Conservation (phyloP, 2,113 vertebrate genomes). For the Stigmatopora argus region DNA sequence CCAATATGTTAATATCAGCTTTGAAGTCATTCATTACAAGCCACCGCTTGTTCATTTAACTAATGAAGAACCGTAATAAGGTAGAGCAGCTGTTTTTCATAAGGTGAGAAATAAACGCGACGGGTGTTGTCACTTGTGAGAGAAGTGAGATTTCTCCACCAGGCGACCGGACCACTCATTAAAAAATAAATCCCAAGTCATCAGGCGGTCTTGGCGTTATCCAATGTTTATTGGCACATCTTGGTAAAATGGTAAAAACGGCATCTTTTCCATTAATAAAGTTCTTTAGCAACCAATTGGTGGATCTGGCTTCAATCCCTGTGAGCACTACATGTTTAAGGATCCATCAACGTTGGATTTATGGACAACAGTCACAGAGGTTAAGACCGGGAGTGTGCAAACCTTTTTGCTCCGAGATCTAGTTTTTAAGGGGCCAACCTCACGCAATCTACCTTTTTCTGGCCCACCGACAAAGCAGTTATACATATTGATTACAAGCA, state of each 20-base stretch:
- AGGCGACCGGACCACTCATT: neutral
- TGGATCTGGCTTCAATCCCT: neutral
- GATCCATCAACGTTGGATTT: conserved; percentile 40
- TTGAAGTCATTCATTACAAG: no score
- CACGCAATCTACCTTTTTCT: no score
- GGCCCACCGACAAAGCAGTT: no score
- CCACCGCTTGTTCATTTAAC: neutral
- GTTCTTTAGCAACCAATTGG: conserved; percentile 30
- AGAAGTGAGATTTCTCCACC: conserved; percentile 4
- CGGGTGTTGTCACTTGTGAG: conserved; percentile 12
- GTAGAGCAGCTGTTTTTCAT: neutral
- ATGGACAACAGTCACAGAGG: neutral
- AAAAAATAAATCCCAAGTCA: conserved; percentile 8
- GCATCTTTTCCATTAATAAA: conserved; percentile 6
- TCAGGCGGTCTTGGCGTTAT: conserved; percentile 8
- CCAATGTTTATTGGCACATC: neutral
- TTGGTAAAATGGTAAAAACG: neutral
- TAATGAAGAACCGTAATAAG: neutral
- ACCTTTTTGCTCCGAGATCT: no score
- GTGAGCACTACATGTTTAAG: conserved; percentile 10
- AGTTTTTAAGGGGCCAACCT: no score
- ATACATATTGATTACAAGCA: no score
- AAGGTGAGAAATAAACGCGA: neutral
- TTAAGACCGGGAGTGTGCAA: no score
- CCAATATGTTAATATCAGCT: no score